Base-by-base conservation (phyloP, 92 coral and sea anemone species). In the Hydrozoanthus gracilis region DNA sequence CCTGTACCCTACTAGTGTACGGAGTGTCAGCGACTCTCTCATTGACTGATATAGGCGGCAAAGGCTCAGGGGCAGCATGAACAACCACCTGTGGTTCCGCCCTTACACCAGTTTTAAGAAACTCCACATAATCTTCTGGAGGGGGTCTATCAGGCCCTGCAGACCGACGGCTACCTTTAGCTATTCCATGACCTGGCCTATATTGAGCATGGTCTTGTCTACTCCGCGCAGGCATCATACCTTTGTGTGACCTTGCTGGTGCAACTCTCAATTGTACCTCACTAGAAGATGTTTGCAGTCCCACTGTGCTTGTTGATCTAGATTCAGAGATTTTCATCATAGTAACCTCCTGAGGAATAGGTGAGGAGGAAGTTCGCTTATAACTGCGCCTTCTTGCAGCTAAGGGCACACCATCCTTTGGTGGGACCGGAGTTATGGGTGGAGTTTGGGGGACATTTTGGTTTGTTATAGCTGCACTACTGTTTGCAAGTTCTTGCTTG, bases 1-100 rank as follows among this genome's bases (percentile, higher is more conserved):
- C 76, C 71, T 89, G 96, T 7, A 94, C 93, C 64, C 93, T 92
- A 67, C 96, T 95, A 75, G 91, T 83, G 74, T 92, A 95, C 0
- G 91, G 86, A 15, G 95, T 71, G 46, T 84, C 89, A 15, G 80
- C 78, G 69, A 88, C 86, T 87, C 90, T 89, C 46, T 93, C 95
- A 11, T 86, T 86, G 45, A 90, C 78, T 20, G 95, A 73, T 64
- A 97, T 97, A 3, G 99, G 99, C n/a, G 99, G 99, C 18, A 97
- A 75, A 5, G 99, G 99, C 48, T 97, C 96, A 8, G 99, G 97
- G 3, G 91, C 98, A 12, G 99, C 94, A 45, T 92, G 91, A 16
- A 93, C 98, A 78, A 95, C 99, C 45, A 97, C 92, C 71, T 95
- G 96, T 18, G 99, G 98, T 44, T 97, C 99, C 6, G 98, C 90